Evolutionary conservation across 2,113 vertebrate genomes (phyloP).

Genomic region (Ciconia maguari): DNA sequence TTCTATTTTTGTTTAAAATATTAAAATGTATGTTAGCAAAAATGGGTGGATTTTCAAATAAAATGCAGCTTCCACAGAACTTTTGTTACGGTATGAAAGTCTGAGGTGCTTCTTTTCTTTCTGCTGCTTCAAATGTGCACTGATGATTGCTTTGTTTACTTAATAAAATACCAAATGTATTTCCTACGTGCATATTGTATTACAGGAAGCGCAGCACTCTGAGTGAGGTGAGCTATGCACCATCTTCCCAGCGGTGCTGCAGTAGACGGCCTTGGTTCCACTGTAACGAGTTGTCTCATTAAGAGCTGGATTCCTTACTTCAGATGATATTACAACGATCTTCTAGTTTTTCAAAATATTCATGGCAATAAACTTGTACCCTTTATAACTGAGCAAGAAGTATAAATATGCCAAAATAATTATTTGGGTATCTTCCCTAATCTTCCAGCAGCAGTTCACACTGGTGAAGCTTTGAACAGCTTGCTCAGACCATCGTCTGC

Average conservation of each 20-base stretch:
- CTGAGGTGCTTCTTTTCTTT: conserved; percentile 66
- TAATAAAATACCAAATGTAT: conserved; percentile 66
- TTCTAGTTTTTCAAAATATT: neutral
- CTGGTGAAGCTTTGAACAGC: neutral
- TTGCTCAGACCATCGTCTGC: neutral
- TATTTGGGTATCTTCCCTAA: neutral
- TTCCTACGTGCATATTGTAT: neutral
- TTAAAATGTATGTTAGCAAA: conserved; percentile 96
- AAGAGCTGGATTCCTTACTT: neutral
- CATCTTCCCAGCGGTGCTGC: rapidly evolving
- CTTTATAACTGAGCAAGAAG: neutral
- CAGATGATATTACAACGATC: rapidly evolving
- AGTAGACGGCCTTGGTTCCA: rapidly evolving
- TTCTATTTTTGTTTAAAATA: conserved; percentile 99
- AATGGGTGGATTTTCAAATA: conserved; percentile 98
- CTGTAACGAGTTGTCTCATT: neutral
- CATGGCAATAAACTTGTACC: neutral
- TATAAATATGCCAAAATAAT: neutral
- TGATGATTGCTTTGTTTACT: conserved; percentile 65
- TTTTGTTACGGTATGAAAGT: conserved; percentile 75
- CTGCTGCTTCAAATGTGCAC: conserved; percentile 64
- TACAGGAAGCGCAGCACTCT: neutral
- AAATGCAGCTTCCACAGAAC: conserved; percentile 97
- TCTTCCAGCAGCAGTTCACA: neutral
- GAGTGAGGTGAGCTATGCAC: rapidly evolving